A percentile compares a stretch with the other conserved stretches of the same genome.
These are phyloP conservation scores for Chaetodon auriga DNA, from an alignment of 2,113 vertebrate species.

Conservation along the genomic window DNA sequence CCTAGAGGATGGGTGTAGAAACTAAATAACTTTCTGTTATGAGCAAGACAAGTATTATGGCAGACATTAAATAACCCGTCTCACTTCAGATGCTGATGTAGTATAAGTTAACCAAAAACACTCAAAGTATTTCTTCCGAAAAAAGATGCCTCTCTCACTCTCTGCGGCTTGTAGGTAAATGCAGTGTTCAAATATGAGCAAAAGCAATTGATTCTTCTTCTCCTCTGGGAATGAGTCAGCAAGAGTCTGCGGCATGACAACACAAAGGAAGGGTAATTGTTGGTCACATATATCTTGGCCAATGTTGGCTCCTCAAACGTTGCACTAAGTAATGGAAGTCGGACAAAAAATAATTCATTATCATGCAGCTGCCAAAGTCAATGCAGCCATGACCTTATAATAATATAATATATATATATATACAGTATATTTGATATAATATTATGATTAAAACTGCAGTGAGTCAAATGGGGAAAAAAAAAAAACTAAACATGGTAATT, in stretches of 20 bases:
- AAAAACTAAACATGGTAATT: constrained; percentile 19
- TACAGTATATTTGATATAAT: not conserved
- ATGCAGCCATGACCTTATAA: constrained; percentile 43
- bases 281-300: constrained; percentile 54
- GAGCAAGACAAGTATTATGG: not conserved
- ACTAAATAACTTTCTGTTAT: constrained; percentile 35
- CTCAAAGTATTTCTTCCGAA: constrained; percentile 5
- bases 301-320: constrained; percentile 65
- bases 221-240: constrained; percentile 36
- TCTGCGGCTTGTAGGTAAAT: constrained; percentile 35
- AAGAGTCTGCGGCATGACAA: constrained; percentile 35
- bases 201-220: constrained; percentile 41
- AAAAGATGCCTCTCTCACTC: constrained; percentile 5
- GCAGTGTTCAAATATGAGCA: constrained; percentile 45
- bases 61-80: constrained; percentile 19
- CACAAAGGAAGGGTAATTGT: constrained; percentile 58
- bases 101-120: constrained; percentile 8
- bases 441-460: constrained; percentile 9
- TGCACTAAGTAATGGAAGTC: constrained; percentile 35
- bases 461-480: not conserved
- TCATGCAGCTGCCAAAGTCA: constrained; percentile 40
- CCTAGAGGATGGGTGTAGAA: constrained; percentile 22
- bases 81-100: constrained; percentile 16
- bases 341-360: constrained; percentile 60
- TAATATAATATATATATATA: not conserved